These are phyloP conservation scores for Stictonetta naevosa DNA, from an alignment of 2,113 vertebrate genomes.

Conservation along the genomic window DNA sequence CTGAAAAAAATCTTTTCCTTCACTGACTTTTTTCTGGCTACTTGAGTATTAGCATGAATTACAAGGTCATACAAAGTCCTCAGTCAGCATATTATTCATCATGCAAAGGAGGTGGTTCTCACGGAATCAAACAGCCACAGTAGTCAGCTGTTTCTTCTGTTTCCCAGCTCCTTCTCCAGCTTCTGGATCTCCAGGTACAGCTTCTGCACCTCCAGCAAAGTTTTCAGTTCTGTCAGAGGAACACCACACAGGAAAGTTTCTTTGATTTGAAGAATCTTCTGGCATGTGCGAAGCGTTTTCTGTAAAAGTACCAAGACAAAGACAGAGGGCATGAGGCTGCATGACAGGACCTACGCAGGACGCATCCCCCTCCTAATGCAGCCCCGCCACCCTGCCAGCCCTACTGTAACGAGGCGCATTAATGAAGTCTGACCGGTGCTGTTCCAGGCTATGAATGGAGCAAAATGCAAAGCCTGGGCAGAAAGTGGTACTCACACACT, in stretches of 20 bases:
- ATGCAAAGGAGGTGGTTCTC: accelerated
- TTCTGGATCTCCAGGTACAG: constrained; percentile 52
- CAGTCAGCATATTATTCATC: not conserved
- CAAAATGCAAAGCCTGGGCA: not conserved
- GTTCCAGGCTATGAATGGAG: not conserved
- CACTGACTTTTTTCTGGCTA: not conserved
- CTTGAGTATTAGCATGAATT: not conserved
- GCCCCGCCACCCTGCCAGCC: not conserved
- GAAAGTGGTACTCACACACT: not conserved
- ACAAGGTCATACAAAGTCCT: not conserved
- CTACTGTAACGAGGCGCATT: accelerated
- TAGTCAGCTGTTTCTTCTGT: accelerated
- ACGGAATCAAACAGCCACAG: not conserved
- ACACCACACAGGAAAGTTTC: not conserved
- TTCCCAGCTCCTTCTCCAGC: not conserved
- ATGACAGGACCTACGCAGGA: not conserved
- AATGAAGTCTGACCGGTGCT: accelerated
- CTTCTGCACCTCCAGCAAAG: constrained; percentile 64
- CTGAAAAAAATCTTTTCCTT: not conserved
- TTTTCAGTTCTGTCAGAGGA: constrained; percentile 47
- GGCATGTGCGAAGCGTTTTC: not conserved
- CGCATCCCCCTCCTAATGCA: not conserved
- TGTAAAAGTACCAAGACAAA: not conserved
- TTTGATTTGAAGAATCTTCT: not conserved
- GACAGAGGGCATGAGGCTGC: not conserved